Base-by-base conservation (phyloP, 2,888 invertebrate species). In the Drosophila colorata region DNA sequence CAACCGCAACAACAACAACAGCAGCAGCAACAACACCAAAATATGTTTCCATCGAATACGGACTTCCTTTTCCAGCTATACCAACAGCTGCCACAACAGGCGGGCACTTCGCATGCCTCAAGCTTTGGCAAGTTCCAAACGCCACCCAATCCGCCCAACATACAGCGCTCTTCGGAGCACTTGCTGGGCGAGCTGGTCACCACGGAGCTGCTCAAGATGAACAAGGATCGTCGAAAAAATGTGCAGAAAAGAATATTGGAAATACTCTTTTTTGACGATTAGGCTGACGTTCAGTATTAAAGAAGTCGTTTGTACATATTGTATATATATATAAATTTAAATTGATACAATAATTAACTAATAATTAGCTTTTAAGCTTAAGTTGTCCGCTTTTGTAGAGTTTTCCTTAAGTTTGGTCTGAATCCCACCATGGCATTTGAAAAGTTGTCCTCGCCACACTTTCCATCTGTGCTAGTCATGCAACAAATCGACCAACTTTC, bases 191-290 rank as follows among this genome's bases (percentile, higher is more conserved):
- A 92, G 69, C 74, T 92, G 46, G 92, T 92, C 0, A 92, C 92
- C 46, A 91, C 92, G 2, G 92, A 92, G 68, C 73, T 92, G 9
- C 67, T 92, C 1, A 92, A 92, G 79, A 92, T 92, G 92, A 89
- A 88, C 53, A 91, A 90, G 63, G 92, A 92, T 60, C 88, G 91
- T 13, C 90, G 92, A 37, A 92, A 92, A 84, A 84, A 82, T 58
- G 92, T 90, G 16, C 92, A 92, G 53, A 92, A 91, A 63, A 83
- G 91, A 60, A 92, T 92, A 43, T 80, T 92, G 38, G 92, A 92
- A 83, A 92, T 92, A 68, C 82, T 92, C 44, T 92, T 92, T 64
- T 92, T 92, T 61, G 92, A 92, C 38, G 92, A 92, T 76, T 92
- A 81, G 85, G 14, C 38, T 13, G 8, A 40, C 41, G 51, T 41